phyloP scores from a whole-genome alignment of 2,797 vertebrate genomes.

The Sebastolobus alascanus region DNA sequence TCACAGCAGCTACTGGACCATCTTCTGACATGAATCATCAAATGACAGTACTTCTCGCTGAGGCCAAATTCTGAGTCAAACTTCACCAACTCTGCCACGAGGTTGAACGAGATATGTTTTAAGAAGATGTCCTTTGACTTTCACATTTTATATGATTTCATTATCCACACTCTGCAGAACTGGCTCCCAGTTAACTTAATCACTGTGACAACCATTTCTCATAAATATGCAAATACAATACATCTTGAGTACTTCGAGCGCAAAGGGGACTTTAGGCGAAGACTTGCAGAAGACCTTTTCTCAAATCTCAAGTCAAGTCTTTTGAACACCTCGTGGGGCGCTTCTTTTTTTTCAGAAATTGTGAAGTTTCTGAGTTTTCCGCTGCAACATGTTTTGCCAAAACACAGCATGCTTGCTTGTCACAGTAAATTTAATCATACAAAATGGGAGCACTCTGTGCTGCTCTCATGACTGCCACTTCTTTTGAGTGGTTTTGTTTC shows the following conservation, averaged over 20 bases:
- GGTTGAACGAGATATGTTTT: constrained; percentile 37
- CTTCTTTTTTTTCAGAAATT: constrained; percentile 21
- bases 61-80: not conserved
- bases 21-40: not conserved
- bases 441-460: constrained; percentile 56
- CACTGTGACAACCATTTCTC: constrained; percentile 78
- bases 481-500: constrained; percentile 65
- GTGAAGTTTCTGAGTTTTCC: constrained; percentile 45
- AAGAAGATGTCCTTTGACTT: constrained; percentile 72
- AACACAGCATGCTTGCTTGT: constrained; percentile 59
- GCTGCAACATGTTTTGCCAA: constrained; percentile 64
- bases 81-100: constrained; percentile 25
- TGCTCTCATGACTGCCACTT: constrained; percentile 57
- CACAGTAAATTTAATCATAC: constrained; percentile 67
- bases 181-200: constrained; percentile 76
- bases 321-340: constrained; percentile 34
- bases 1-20: not conserved
- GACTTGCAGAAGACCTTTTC: constrained; percentile 34
- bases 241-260: constrained; percentile 54
- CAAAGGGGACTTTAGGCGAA: constrained; percentile 44
- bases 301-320: constrained; percentile 42
- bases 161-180: constrained; percentile 76
- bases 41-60: not conserved
- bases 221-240: constrained; percentile 83
- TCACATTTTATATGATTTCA: constrained; percentile 74